Base-by-base conservation (phyloP, 2,888 invertebrate genomes). In the Sesia apiformis region DNA sequence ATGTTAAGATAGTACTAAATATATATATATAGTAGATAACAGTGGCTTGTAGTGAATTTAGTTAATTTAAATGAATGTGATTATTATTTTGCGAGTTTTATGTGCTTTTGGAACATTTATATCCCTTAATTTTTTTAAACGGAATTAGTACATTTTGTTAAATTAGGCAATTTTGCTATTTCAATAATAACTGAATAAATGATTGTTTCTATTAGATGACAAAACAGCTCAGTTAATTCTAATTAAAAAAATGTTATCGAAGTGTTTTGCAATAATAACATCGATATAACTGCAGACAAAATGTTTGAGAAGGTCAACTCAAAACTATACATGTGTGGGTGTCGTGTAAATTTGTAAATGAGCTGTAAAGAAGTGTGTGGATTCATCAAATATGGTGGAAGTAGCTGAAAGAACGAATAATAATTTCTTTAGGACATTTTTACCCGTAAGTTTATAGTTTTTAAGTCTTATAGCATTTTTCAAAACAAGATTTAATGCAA, bases 381-480 rank as follows among this genome's bases (percentile, higher is more conserved):
- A 65, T 64, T 80, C 81, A 80, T 81, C 82, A 62, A 80, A 82
- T 56, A 74, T 81, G 72, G 59, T 84, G 40, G 79, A 80, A 63
- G 70, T 80, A n/a, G 73, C 72, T 42, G 76, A 76, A 63, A 74
- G 78, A 61, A 72, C 71, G 23, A 79, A 79, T 64, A 85, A 84
- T 70, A 79, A 81, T 62, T 88, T 77, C 65, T 88, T 89, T 62
- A 74, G 74, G 58, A 79, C 87, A 4, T 88, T 89, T 65, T 69
- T 89, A 63, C 88, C 88, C 65, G 88, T 89, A 77, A 89, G 88
- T 86, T 58, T 43, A 4, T 50, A 23, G 50, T 23, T 23, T 23
- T 23, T 23, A 23, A 23, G 23, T 23, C 23, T 23, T 23, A 23
- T 23, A 23, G 23, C 23, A 23, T 23, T 23, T 23, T 23, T 23